Percentiles rank a stretch among this genome's conserved stretches.
Evolutionary conservation across 2,113 vertebrate species (phyloP).

Genomic region (Vulpes ferrilata): DNA sequence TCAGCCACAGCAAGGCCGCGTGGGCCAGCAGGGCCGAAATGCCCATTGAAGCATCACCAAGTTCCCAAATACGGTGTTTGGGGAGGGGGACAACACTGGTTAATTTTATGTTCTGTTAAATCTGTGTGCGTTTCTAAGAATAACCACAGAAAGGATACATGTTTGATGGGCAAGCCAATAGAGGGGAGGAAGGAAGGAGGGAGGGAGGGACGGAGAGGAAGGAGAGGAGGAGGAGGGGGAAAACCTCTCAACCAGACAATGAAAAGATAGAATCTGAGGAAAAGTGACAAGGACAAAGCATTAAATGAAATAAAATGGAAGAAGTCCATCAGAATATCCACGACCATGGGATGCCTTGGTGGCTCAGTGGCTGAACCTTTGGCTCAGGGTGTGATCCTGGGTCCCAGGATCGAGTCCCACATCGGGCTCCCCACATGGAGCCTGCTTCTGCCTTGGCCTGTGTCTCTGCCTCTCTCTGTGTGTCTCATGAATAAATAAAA

Average conservation of each 20-base stretch:
- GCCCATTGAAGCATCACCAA: accelerated
- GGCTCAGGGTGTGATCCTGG: too few species aligned
- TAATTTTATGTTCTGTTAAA: not conserved
- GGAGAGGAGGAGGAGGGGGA: too few species aligned
- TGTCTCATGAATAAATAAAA: too few species aligned
- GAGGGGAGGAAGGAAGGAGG: too few species aligned
- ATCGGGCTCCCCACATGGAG: too few species aligned
- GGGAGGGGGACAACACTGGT: not conserved
- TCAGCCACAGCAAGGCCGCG: not conserved
- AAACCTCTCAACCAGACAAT: not conserved
- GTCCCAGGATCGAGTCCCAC: too few species aligned
- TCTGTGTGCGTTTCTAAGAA: not conserved
- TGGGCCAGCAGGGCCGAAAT: too few species aligned
- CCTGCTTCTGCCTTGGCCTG: too few species aligned
- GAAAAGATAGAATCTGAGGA: not conserved
- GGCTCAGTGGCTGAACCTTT: too few species aligned
- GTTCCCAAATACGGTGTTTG: not conserved
- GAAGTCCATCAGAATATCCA: not conserved
- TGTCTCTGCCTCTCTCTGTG: too few species aligned
- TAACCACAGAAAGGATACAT: not conserved
- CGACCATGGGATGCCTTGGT: too few species aligned
- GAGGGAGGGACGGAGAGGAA: too few species aligned
- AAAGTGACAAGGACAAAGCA: not conserved
- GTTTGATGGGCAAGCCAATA: not conserved
- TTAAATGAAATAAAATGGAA: not conserved